These are phyloP conservation scores for Okamejei kenojei DNA, from an alignment of 2,797 vertebrate species.

Conservation along the genomic window DNA sequence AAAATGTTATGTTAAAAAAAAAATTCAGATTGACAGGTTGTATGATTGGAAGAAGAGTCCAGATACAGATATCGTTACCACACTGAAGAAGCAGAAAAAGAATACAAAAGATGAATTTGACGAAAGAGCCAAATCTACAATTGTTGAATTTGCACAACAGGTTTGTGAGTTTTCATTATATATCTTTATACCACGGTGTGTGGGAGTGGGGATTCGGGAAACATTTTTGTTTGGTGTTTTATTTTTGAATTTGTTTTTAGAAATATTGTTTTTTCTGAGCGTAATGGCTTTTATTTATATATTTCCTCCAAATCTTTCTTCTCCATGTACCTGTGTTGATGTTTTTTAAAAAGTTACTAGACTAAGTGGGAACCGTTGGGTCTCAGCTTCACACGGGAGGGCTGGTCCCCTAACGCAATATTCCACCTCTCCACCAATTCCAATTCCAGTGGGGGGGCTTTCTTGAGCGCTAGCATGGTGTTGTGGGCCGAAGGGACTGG, in stretches of 20 bases:
- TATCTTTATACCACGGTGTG: not conserved
- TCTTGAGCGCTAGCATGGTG: no score
- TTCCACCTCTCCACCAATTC: no score
- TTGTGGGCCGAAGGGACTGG: no score
- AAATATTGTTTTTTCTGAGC: not conserved
- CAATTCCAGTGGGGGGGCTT: no score
- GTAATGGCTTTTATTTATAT: not conserved
- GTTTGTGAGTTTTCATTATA: constrained; percentile 51
- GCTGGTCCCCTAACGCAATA: no score
- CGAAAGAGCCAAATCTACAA: constrained; percentile 78
- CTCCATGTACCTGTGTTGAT: no score
- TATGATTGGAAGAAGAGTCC: constrained; percentile 98
- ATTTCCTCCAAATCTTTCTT: no score
- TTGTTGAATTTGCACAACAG: constrained; percentile 94
- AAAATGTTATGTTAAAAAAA: not conserved
- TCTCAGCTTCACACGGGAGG: no score
- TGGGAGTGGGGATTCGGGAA: not conserved
- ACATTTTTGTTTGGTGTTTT: not conserved
- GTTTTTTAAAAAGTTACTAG: no score
- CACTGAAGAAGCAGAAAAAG: constrained; percentile 97
- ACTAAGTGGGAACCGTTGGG: no score
- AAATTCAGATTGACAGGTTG: constrained; percentile 80
- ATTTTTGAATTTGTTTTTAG: not conserved
- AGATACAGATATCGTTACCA: constrained; percentile 77
- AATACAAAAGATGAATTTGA: constrained; percentile 98